phyloP scores from a whole-genome alignment of 64 coral and sea anemone genomes.

The Dendronephthya gigantea region DNA sequence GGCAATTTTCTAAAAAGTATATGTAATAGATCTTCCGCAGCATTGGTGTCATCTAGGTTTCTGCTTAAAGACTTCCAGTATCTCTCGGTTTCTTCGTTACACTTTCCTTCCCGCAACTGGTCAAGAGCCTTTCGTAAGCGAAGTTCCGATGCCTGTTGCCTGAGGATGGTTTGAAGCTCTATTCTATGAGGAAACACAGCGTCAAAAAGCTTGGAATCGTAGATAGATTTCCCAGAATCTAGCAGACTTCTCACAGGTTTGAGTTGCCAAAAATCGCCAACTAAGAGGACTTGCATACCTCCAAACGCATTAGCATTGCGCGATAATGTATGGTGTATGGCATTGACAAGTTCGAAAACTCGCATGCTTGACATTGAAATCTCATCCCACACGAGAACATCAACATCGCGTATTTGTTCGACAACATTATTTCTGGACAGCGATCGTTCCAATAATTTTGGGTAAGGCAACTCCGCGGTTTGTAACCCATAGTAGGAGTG shows the following conservation, averaged over 20 bases:
- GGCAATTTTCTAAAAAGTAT: too few species aligned
- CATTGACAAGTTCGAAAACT: not conserved
- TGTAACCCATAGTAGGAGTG: conserved; percentile 25
- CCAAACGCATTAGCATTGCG: not conserved
- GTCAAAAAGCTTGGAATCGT: not conserved
- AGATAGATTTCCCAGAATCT: not conserved
- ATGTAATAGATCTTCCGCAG: too few species aligned
- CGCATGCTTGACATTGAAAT: conserved; percentile 16
- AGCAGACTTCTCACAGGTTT: too few species aligned
- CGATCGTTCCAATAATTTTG: not conserved
- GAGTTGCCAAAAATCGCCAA: conserved; percentile 13
- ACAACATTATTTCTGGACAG: not conserved
- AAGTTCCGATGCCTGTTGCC: too few species aligned
- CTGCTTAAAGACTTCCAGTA: too few species aligned
- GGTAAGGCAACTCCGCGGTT: conserved; percentile 17
- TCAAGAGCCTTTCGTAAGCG: not conserved
- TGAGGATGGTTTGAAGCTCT: too few species aligned
- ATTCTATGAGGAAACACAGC: too few species aligned
- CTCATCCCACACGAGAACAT: conserved; percentile 31
- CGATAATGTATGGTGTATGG: not conserved
- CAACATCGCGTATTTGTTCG: not conserved
- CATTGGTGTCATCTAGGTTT: too few species aligned
- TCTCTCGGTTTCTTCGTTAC: not conserved
- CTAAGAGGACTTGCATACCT: not conserved
- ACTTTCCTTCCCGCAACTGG: not conserved